Evolutionary conservation across 2,888 invertebrate genomes (phyloP), one percentile per base, ranked within the genome.

Genomic region (Cacoxenus indagator): DNA sequence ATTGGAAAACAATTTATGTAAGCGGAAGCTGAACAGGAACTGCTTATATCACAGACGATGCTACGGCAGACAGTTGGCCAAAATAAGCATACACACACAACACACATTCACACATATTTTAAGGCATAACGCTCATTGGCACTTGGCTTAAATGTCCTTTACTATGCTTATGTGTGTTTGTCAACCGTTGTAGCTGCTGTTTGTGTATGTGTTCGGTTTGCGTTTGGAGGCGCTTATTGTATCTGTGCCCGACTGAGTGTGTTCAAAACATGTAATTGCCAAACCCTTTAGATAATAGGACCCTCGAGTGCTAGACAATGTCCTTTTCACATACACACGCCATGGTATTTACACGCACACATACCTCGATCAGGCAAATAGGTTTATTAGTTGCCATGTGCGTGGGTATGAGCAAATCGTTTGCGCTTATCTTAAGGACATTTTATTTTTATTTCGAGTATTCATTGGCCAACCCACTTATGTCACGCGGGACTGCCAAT

Each of bases 1-100:
- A 83, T 84, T 84, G 84, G 84, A 81, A 83, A 83, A 83, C 84
- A 83, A 81, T 84, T 82, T 83, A 82, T 80, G 78, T 82, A 77
- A 83, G 79, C 82, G 74, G 24, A 14, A 57, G 22, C 37, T 37
- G 37, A 83, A 78, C 82, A 73, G 24, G n/a, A 57, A 51, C 37
- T 37, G 37, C 37, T 37, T 14, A 2, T 37, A 14, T 14, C 37
- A 37, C 14, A 14, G 37, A 37, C 37, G 37, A 2, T 37, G 37
- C 9, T 2, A 5, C 14, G 5, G 19, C 22, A 37, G 37, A 37
- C 37, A 37, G 37, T 22, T 51, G 14, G 19, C 22, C 51, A 6
- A 43, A 51, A 43, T 29, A 46, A 14, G 2, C 22, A 64, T 19
- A 62, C 48, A 66, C 62, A 19, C 26, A 14, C 37, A 2, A 46